Base-by-base conservation (phyloP, 2,113 vertebrate species). In the Sciurus niger region DNA sequence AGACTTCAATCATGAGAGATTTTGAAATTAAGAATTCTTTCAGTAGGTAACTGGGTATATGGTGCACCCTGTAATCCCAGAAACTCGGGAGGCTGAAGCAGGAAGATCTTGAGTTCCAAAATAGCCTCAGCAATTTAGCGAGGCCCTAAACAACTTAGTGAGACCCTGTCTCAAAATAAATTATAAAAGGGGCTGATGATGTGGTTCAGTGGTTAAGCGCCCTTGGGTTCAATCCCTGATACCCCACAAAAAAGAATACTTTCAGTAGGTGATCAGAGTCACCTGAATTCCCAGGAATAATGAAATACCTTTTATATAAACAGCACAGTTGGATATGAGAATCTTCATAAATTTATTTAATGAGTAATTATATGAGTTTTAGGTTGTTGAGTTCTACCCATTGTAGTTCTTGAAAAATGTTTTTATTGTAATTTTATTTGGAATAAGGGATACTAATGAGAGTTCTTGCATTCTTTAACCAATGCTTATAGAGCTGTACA, bases 291-390 rank as follows among this genome's bases (percentile, higher is more conserved):
- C 25, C 83, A 58, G 63, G 63, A 85, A 88, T 20, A 89, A 51
- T 51, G 22, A 28, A 2, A 40, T 65, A 34, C 1, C n/a, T 72
- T 88, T 70, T 60, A 53, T 34, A 28, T 10, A 67, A 82, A 10
- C 17, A 78, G 28, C 8, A 73, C 76, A 43, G 58, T n/a, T 80
- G 43, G 8, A 17, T 40, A 4, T 65, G 60, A 55, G 14, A 10
- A 5, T 72, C 48, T 96, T 95, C 82, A 55, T 46, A 6, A 77
- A 89, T n/a, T 95, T 80, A 96, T 51, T 60, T 24, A 88, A 79
- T 65, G 32, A 83, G 80, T 67, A 72, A 51, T 70, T 92, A 17
- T 77, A 37, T 60, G 9, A 70, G 1, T 10, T 73, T 84, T 46
- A 4, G 43, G 55, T 10, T 48, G 4, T n/a, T 87, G 60, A 87